Evolutionary conservation across 2,888 invertebrate species (phyloP), one percentile per base, ranked within the genome.

Genomic region (Agriotes lineatus): DNA sequence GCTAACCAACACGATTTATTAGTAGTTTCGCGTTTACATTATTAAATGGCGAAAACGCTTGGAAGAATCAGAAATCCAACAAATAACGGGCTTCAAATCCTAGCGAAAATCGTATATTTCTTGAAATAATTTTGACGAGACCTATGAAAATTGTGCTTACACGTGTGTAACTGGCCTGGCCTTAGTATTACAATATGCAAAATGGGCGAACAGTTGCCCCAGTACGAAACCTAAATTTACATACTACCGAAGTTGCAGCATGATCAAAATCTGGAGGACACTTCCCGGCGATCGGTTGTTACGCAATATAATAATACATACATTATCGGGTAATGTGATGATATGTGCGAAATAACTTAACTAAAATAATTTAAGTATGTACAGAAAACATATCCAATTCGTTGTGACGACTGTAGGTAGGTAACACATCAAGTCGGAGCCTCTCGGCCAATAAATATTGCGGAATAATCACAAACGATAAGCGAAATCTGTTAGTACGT

Each of bases 341-440:
- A 65, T 65, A 58, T 65, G 64, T 58, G 58, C 37, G 52, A 65
- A 48, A 45, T 22, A 62, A 63, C 63, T 63, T 63, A 63, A 42
- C 35, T 22, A 48, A 50, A 61, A 33, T 48, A 50, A 39, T 44
- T 44, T 45, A 44, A 54, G 19, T 22, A 52, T 5, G 7, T 16
- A 52, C 20, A 30, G 12, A 52, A 52, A 52, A 10, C 35, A 44
- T 16, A 45, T 57, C 39, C 37, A 58, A 50, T 65, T 65, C 65
- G 65, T 65, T 65, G 65, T 65, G 39, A 50, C 10, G 10, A 44
- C 22, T 42, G 44, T 56, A 33, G 54, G 63, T 45, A 63, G 59
- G 56, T 52, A 35, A 61, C 16, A 37, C 16, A 42, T 16, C 14
- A 42, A 42, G n/a, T 39, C 14, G n/a, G 37, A n/a, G 14, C 45